phyloP scores from a whole-genome alignment of 2,797 vertebrate species.

The Pangasius djambal region DNA sequence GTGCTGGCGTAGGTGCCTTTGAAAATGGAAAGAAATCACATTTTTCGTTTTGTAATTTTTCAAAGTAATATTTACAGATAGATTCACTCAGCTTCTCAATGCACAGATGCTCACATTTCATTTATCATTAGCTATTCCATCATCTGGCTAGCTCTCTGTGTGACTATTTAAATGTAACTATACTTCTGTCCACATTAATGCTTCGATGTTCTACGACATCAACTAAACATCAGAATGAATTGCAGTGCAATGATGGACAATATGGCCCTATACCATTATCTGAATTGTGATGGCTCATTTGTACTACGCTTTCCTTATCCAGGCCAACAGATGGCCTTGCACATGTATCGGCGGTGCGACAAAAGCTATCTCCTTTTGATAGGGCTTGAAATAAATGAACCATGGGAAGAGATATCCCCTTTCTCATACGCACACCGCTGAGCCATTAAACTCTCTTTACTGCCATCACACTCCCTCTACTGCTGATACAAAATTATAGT shows the following conservation, averaged over 20 bases:
- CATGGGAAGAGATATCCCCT: conserved; percentile 53
- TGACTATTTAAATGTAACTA: conserved; percentile 14
- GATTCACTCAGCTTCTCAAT: neutral
- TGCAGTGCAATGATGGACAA: conserved; percentile 51
- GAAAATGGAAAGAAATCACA: neutral
- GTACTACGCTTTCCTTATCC: conserved; percentile 58
- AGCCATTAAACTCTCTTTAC: conserved; percentile 45
- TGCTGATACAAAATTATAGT: conserved; percentile 43
- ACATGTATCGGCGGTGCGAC: conserved; percentile 53
- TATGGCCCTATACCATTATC: conserved; percentile 53
- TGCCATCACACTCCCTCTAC: conserved; percentile 24
- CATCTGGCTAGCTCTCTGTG: conserved; percentile 7
- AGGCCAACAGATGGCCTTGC: conserved; percentile 57
- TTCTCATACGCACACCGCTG: conserved; percentile 38
- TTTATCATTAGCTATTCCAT: conserved; percentile 7
- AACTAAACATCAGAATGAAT: conserved; percentile 33
- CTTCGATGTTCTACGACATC: conserved; percentile 14
- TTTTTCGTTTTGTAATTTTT: neutral
- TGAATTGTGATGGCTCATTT: conserved; percentile 55
- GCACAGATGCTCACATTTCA: neutral
- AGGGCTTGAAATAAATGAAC: conserved; percentile 56
- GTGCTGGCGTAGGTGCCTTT: conserved; percentile 10
- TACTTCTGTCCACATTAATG: conserved; percentile 26
- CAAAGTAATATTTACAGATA: neutral
- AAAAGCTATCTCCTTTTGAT: conserved; percentile 54